phyloP scores from a whole-genome alignment of 2,888 invertebrate species.

The Apotomis turbidana region DNA sequence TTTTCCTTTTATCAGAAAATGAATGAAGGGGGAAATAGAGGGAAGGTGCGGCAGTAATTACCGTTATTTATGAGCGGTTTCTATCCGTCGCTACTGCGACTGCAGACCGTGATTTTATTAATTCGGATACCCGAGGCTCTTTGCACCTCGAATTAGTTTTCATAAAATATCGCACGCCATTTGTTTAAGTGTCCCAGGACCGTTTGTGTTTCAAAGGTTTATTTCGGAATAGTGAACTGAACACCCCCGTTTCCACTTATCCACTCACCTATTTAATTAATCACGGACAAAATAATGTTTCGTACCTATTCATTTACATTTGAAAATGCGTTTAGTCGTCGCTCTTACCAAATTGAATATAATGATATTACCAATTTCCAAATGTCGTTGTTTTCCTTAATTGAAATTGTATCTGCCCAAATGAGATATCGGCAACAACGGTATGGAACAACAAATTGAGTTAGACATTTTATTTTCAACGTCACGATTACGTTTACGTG shows the following conservation, averaged over 20 bases:
- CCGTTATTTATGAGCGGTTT: constrained; percentile 80
- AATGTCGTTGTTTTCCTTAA: too few species aligned
- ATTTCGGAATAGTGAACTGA: constrained; percentile 47
- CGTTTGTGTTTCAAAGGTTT: constrained; percentile 64
- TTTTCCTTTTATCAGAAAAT: constrained; percentile 59
- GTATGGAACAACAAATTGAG: too few species aligned
- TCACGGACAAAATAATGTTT: constrained; percentile 27
- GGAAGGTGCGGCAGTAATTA: constrained; percentile 66
- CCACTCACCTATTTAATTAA: constrained; percentile 13
- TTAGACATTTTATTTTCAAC: too few species aligned
- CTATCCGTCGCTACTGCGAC: constrained; percentile 67
- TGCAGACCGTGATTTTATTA: constrained; percentile 81
- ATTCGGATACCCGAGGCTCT: constrained; percentile 71
- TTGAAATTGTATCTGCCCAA: too few species aligned
- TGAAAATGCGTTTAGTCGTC: not conserved
- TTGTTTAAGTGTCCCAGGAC: constrained; percentile 64
- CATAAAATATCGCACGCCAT: constrained; percentile 76
- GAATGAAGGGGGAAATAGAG: constrained; percentile 57
- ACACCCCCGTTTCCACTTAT: constrained; percentile 36
- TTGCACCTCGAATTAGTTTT: constrained; percentile 80
- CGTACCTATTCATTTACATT: constrained; percentile 9
- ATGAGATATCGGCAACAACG: too few species aligned
- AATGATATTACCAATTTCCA: too few species aligned
- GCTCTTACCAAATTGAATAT: not conserved
- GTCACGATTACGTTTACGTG: too few species aligned